These are phyloP conservation scores for Drosophila mulleri DNA, from an alignment of 2,888 invertebrate species.

Conservation along the genomic window DNA sequence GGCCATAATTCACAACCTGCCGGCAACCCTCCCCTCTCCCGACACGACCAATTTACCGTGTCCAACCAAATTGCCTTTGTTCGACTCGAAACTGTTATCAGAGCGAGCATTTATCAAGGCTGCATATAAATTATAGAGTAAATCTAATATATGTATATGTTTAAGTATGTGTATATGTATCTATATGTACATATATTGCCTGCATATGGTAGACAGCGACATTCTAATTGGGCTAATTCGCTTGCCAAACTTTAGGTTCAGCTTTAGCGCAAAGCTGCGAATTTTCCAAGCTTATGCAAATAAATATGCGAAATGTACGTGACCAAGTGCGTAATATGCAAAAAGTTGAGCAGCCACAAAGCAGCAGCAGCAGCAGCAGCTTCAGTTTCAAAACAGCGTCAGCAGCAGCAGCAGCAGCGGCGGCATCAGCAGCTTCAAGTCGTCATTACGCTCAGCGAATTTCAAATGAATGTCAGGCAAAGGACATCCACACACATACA, in stretches of 20 bases:
- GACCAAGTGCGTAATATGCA: constrained; percentile 80
- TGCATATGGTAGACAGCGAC: constrained; percentile 29
- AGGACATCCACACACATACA: constrained; percentile 56
- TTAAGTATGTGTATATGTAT: not conserved
- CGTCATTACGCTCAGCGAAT: constrained; percentile 72
- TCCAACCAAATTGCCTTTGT: constrained; percentile 55
- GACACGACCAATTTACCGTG: constrained; percentile 64
- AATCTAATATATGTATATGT: constrained; percentile 1
- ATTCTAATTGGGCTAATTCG: constrained; percentile 72
- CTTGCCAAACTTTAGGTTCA: constrained; percentile 16
- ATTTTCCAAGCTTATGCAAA: constrained; percentile 70
- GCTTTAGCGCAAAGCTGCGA: constrained; percentile 36
- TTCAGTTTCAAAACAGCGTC: constrained; percentile 29
- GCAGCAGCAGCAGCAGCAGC: constrained; percentile 22
- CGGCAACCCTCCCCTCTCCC: not conserved
- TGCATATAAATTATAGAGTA: constrained; percentile 11
- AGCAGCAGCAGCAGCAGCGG: constrained; percentile 18
- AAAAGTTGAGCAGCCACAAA: constrained; percentile 57
- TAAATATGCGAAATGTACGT: constrained; percentile 72
- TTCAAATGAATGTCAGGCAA: constrained; percentile 78
- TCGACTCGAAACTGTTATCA: constrained; percentile 48
- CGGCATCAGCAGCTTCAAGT: constrained; percentile 50
- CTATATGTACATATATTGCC: not conserved
- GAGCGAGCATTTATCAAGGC: constrained; percentile 34
- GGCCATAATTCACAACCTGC: constrained; percentile 62